A percentile compares a stretch with the other conserved stretches of the same genome.
Conservation (phyloP, 1,140 invertebrate genomes). For the Drosophila ficusphila region DNA sequence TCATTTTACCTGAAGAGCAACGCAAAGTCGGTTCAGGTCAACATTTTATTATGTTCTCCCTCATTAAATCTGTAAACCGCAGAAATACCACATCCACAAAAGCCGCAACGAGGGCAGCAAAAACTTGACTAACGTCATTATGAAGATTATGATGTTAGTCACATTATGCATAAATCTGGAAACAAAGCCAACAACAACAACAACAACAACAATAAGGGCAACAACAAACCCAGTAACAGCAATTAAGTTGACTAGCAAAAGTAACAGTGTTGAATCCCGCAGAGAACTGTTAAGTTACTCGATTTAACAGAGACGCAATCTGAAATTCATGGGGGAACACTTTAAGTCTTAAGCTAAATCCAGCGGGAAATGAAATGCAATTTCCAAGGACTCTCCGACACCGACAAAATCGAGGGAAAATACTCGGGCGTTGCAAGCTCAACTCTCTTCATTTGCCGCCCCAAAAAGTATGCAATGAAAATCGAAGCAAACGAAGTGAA, state of each 20-base stretch:
- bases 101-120: conserved; percentile 20
- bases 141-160: conserved; percentile 56
- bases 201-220: conserved; percentile 1
- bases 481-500: conserved; percentile 29
- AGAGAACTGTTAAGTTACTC: neutral
- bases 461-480: conserved; percentile 57
- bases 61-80: conserved; percentile 33
- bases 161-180: conserved; percentile 48
- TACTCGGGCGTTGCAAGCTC: neutral
- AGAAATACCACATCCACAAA: conserved; percentile 41
- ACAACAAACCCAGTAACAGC: conserved; percentile 9
- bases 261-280: neutral
- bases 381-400: conserved; percentile 30
- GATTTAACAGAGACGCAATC: neutral
- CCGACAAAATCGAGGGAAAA: conserved; percentile 7
- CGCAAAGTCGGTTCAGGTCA: neutral
- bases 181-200: conserved; percentile 7
- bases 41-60: neutral
- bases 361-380: conserved; percentile 35
- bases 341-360: conserved; percentile 33
- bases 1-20: conserved; percentile 2
- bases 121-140: conserved; percentile 47
- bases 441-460: conserved; percentile 29
- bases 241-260: conserved; percentile 28
- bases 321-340: conserved; percentile 21